These are phyloP conservation scores for Nomia melanderi DNA, from an alignment of 1,140 invertebrate genomes.

Conservation along the genomic window DNA sequence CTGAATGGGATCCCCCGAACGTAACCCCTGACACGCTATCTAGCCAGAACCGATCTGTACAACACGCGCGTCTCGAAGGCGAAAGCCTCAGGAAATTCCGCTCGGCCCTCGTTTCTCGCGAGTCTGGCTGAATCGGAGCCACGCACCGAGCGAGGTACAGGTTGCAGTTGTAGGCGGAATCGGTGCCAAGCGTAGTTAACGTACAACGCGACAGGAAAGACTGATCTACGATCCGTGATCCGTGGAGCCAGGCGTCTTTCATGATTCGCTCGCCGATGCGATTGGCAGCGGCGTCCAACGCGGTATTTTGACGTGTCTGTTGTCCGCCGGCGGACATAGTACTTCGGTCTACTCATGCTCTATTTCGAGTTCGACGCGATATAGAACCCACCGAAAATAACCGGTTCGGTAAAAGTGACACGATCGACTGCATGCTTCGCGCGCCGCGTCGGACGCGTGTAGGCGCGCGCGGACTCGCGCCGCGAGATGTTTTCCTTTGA, in stretches of 20 bases:
- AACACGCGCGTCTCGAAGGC: background rate
- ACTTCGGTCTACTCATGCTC: background rate
- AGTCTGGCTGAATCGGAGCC: background rate
- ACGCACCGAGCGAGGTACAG: background rate
- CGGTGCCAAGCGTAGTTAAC: background rate
- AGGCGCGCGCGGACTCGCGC: too few species aligned
- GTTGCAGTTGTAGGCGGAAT: background rate
- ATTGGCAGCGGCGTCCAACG: background rate
- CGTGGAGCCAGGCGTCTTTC: background rate
- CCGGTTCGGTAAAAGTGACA: background rate
- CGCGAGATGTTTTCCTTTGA: background rate
- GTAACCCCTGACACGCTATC: too few species aligned
- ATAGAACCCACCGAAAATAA: background rate
- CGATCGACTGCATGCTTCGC: background rate
- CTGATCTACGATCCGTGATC: background rate
- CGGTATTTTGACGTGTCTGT: background rate
- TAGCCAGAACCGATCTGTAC: too few species aligned
- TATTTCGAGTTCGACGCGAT: background rate
- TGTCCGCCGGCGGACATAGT: background rate
- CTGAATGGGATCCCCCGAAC: too few species aligned
- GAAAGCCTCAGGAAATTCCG: background rate
- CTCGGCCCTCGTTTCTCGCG: background rate
- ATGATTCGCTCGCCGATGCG: background rate
- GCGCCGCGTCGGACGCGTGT: too few species aligned
- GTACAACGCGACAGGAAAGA: background rate